These are phyloP conservation scores for Oxyura jamaicensis DNA, from an alignment of 2,113 vertebrate genomes.

Conservation along the genomic window DNA sequence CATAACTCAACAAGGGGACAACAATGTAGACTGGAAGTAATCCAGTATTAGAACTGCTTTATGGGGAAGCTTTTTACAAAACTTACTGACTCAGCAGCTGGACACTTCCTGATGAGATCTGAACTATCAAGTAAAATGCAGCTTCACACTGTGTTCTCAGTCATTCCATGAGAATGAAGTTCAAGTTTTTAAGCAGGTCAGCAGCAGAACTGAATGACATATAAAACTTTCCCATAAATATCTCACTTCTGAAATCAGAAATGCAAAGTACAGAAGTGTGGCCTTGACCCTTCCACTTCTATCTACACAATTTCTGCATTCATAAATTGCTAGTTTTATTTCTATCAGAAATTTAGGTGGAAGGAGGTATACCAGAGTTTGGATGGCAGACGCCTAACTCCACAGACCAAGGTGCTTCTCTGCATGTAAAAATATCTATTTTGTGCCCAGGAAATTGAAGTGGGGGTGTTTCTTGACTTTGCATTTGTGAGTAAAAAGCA, in stretches of 20 bases:
- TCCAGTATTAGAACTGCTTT: constrained; percentile 55
- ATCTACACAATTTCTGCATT: background rate
- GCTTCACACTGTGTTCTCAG: background rate
- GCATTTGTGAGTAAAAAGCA: background rate
- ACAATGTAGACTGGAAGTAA: constrained; percentile 66
- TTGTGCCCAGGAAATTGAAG: background rate
- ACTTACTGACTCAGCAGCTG: constrained; percentile 60
- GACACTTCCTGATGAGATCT: constrained; percentile 58
- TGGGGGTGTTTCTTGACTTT: background rate
- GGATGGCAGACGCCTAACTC: background rate
- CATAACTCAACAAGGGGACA: constrained; percentile 53
- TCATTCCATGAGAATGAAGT: constrained; percentile 11
- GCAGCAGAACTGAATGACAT: constrained; percentile 9
- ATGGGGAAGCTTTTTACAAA: constrained; percentile 54
- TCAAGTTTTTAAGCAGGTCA: constrained; percentile 26
- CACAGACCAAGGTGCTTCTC: background rate
- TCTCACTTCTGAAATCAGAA: constrained; percentile 6
- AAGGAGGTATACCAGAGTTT: background rate
- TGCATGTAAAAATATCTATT: background rate
- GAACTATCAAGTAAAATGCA: constrained; percentile 52
- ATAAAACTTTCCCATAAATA: constrained; percentile 5
- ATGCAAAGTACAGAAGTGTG: background rate
- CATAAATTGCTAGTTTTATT: background rate
- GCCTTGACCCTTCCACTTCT: background rate
- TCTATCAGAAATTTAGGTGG: background rate